Evolutionary conservation across 2,113 vertebrate species (phyloP), one percentile per base, ranked within the genome.

Genomic region (Dicentrarchus labrax): DNA sequence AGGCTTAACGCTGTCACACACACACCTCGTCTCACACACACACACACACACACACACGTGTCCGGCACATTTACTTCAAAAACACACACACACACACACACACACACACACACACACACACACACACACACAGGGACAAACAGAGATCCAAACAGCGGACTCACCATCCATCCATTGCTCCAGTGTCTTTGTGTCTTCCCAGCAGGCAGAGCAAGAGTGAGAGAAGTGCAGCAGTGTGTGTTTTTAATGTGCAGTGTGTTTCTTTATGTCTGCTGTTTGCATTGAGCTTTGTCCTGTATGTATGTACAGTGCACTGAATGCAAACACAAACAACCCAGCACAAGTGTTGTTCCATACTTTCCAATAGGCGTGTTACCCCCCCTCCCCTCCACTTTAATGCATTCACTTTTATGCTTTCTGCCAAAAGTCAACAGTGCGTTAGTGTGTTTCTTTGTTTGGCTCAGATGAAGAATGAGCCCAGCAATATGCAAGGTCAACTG

Each of bases 1-100:
- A 90, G 83, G 84, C 91, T 90, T 90, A 87, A 90, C 81, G 72
- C 92, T 80, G 82, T 86, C 85, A 85, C 88, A n/a, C n/a, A n/a
- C n/a, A n/a, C n/a, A n/a, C n/a, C n/a, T n/a, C n/a, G n/a, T n/a
- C n/a, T n/a, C n/a, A n/a, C 83, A 81, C 68, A 48, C 70, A 51
- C 61, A 30, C 54, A 54, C 17, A 51, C 36, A 61, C 76, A 48
- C 50, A 41, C 73, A 70, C 90, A 91, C 86, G 82, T 86, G 86
- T 86, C 70, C 47, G 38, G 80, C 82, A 45, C 84, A 72, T 88
- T 69, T n/a, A 85, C 89, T 91, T 70, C 73, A 81, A 59, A 82
- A 84, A 88, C 82, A 79, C 85, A 79, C 85, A 75, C 65, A 41
- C 39, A 82, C 54, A 80, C 85, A 87, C 82, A 76, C 85, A 77